Evolutionary conservation across 2,113 vertebrate genomes (phyloP).

Genomic region (Ramphastos sulfuratus): DNA sequence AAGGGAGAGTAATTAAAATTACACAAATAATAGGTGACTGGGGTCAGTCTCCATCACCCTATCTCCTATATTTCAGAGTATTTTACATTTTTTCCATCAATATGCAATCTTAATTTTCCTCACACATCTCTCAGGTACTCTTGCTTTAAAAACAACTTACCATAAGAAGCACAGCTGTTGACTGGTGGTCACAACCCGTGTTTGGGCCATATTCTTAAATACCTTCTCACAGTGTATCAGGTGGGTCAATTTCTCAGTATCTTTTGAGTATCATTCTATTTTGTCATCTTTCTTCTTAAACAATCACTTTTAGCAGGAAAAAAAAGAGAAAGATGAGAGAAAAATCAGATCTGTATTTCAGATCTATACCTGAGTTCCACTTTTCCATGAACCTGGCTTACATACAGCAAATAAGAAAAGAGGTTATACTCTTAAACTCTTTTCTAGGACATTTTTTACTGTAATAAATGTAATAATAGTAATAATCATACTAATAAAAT

Average conservation of each 20-base stretch:
- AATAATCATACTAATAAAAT: neutral
- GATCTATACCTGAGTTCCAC: neutral
- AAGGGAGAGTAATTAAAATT: constrained; percentile 76
- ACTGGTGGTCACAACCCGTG: neutral
- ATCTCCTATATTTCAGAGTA: constrained; percentile 68
- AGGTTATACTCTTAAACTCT: neutral
- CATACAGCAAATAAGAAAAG: neutral
- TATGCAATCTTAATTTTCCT: constrained; percentile 61
- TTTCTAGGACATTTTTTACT: constrained; percentile 15
- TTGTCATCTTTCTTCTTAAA: neutral
- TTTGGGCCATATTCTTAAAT: neutral
- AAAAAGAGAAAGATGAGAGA: neutral
- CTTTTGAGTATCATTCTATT: neutral
- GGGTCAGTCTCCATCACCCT: constrained; percentile 66
- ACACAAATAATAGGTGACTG: constrained; percentile 74
- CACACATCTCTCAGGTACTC: constrained; percentile 42
- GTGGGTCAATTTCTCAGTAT: neutral
- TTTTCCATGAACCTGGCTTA: neutral
- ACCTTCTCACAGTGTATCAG: neutral
- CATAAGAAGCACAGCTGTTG: neutral
- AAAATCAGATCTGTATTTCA: constrained; percentile 13
- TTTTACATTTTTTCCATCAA: constrained; percentile 75
- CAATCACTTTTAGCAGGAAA: neutral
- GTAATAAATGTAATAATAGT: neutral
- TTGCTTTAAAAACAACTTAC: constrained; percentile 24